Evolutionary conservation across 2,113 vertebrate genomes (phyloP), one percentile per base, ranked within the genome.

Genomic region (Toxotes chatareus): DNA sequence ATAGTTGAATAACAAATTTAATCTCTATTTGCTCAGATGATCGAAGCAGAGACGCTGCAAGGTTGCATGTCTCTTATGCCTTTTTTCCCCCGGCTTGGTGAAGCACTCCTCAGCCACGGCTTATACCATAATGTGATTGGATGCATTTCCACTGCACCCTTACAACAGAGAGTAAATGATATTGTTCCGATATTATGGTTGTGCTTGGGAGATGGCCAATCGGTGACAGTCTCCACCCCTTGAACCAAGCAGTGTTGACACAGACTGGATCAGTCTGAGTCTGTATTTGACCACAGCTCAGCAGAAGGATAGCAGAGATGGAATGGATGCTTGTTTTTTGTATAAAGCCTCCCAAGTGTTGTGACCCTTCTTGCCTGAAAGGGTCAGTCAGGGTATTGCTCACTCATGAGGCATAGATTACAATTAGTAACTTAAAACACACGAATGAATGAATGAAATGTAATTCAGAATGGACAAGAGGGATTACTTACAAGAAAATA

Each of bases 201-300:
- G 17, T 64, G 19, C 2, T 12, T 73, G 62, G 21, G 49, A 47
- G n/a, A 14, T 23, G 16, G 42, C 64, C 53, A 31, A 65, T 51
- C 40, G 3, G 32, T 23, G 34, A 40, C n/a, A 13, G 6, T 9
- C 81, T 61, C 60, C 60, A 11, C 59, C 64, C 14, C 46, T 14
- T 47, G 14, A 16, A 47, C 36, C 44, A 60, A 46, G 38, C 53
- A 66, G 69, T 70, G 34, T 42, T 68, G 66, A 72, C 38, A 42
- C 11, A 51, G 46, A 76, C 55, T 73, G 59, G 63, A 72, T 78
- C 73, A 74, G 38, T 49, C 49, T 6, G 16, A 56, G 61, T 76
- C 32, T 32, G 42, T 38, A 13, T 51, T 27, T 75, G 71, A 46
- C 14, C 53, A 7, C 40, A 14, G 8, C 47, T 17, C 31, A 31